Evolutionary conservation across 2,797 vertebrate species (phyloP).

Genomic region (Pitangus sulphuratus): DNA sequence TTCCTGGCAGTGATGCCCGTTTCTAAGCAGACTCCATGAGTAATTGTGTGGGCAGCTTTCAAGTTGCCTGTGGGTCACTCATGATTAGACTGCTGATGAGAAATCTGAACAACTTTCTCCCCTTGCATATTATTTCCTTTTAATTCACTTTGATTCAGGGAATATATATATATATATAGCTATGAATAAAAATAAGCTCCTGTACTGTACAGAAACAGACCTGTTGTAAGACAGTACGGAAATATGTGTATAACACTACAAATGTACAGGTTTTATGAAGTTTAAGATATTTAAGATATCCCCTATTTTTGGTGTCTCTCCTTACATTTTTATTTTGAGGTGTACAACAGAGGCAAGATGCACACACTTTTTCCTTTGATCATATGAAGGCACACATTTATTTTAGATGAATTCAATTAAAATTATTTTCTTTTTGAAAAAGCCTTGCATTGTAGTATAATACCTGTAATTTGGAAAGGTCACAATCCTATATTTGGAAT

Average conservation of each 20-base stretch:
- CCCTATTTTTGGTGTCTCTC: not conserved
- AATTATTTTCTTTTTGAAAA: conserved; percentile 21
- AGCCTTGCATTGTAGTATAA: not conserved
- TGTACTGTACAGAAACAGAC: not conserved
- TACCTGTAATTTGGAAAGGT: conserved; percentile 36
- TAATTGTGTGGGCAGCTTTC: conserved; percentile 31
- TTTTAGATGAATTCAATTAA: not conserved
- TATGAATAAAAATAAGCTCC: conserved; percentile 39
- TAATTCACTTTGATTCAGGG: conserved; percentile 38
- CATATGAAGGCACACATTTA: not conserved
- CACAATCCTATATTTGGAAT: not conserved
- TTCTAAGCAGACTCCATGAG: conserved; percentile 18
- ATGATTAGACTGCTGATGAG: conserved; percentile 40
- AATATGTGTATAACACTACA: not conserved
- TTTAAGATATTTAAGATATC: not conserved
- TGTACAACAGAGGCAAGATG: not conserved
- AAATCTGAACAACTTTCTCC: not conserved
- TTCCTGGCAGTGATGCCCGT: not conserved
- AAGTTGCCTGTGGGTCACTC: not conserved
- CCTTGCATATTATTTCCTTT: conserved; percentile 11
- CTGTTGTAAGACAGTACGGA: not conserved
- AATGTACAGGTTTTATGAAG: not conserved
- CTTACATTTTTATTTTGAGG: not conserved
- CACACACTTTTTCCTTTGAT: not conserved
- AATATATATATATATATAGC: not conserved